Conservation (phyloP, 2,888 invertebrate species). For the Phymatocera aterrima region DNA sequence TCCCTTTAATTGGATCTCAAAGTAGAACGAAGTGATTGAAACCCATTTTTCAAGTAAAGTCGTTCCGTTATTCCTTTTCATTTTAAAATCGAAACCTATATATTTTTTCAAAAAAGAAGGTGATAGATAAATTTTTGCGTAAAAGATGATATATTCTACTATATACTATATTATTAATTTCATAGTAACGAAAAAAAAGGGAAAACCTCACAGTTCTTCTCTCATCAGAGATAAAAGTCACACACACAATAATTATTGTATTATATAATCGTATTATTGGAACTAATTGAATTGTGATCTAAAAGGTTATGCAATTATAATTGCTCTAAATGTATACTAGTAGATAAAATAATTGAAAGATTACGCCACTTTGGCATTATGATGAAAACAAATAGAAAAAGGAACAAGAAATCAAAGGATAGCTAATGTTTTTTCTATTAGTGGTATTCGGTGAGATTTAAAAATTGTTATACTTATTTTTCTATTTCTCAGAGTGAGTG, state of each 20-base stretch:
- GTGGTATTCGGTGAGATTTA: neutral
- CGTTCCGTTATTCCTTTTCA: neutral
- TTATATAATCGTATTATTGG: no score
- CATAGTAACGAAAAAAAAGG: neutral
- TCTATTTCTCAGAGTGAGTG: neutral
- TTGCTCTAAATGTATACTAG: neutral
- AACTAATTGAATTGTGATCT: neutral
- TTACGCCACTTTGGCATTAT: neutral
- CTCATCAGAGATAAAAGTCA: slow-evolving; percentile 1
- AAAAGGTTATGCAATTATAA: neutral
- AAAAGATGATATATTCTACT: neutral
- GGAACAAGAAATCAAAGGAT: neutral
- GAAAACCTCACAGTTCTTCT: neutral
- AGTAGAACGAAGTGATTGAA: slow-evolving; percentile 48
- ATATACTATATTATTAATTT: neutral
- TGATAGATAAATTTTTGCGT: neutral
- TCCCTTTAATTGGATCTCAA: slow-evolving; percentile 74
- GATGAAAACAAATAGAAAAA: neutral
- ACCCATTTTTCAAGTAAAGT: slow-evolving; percentile 23
- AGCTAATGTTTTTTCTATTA: neutral
- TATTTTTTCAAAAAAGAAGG: neutral
- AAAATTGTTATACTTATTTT: neutral
- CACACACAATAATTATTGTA: neutral
- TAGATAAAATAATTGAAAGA: neutral
- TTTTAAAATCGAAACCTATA: neutral